Conservation (phyloP, 2,888 invertebrate species). For the Parnassius orleans region DNA sequence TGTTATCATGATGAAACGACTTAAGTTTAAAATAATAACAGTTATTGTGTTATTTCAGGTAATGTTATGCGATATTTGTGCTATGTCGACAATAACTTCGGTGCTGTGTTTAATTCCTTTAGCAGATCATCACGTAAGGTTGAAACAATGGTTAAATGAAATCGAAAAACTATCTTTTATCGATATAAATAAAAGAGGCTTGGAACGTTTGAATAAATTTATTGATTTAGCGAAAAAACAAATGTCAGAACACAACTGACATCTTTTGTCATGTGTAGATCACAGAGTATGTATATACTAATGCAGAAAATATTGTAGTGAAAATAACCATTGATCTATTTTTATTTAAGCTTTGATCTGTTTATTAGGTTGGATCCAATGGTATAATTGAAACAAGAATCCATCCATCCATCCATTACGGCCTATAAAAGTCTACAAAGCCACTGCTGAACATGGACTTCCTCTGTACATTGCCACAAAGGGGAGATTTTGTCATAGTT, state of each 20-base stretch:
- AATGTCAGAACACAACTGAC: background rate
- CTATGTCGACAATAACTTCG: constrained; percentile 68
- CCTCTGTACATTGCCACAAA: too few species aligned
- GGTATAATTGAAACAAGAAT: too few species aligned
- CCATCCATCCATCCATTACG: too few species aligned
- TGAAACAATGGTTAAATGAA: constrained; percentile 62
- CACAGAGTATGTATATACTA: too few species aligned
- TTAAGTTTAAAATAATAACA: background rate
- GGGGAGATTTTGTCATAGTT: too few species aligned
- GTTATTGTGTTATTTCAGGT: constrained; percentile 47
- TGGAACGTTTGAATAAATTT: constrained; percentile 45
- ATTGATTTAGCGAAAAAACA: constrained; percentile 33
- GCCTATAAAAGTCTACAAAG: too few species aligned
- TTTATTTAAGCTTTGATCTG: too few species aligned
- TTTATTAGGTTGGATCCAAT: too few species aligned
- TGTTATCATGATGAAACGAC: too few species aligned
- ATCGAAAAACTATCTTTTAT: constrained; percentile 49
- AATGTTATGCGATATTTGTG: constrained; percentile 62
- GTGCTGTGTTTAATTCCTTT: constrained; percentile 60
- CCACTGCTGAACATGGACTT: too few species aligned
- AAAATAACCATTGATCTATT: too few species aligned
- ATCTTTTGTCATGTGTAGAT: background rate
- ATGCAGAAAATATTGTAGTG: too few species aligned
- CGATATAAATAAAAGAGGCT: constrained; percentile 51
- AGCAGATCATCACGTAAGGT: constrained; percentile 48